Base-by-base conservation (phyloP, 2,113 vertebrate genomes). In the Serilophus lunatus region DNA sequence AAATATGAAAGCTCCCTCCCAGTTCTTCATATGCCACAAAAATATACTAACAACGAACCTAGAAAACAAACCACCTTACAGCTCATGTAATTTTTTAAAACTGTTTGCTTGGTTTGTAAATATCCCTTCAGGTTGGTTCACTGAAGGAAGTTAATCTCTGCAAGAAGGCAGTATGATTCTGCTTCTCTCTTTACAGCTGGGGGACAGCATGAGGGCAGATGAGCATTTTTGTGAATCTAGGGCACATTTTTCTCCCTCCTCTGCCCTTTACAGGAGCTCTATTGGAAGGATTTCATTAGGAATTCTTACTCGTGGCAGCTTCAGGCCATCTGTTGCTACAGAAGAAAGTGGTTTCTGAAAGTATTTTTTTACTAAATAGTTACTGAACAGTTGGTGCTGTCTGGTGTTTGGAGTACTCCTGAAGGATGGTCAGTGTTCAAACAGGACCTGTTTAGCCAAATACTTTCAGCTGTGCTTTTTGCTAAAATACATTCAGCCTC, bases 241-340 rank as follows among this genome's bases (percentile, higher is more conserved):
- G 56, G 29, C 66, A 59, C 9, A 36, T 82, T 95, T 47, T 38
- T 80, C 45, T 90, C 31, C 65, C 35, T 82, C 63, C 42, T 76
- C 50, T 93, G 57, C 59, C 75, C 63, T 85, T 87, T 80, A 31
- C 54, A 94, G 70, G 49, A 65, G 45, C 31, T 69, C 16, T 44
- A 44, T 75, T 91, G 53, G 84, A 82, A 92, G 40, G 45, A 69
- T 50, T 25, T 84, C 69, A 50, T 87, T 57, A 87, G n/a, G 33
- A 90, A 87, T 93, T 78, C 61, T 93, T 75, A 45, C n/a, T 63
- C 1, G 0, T 4, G 8, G 69, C 45, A 33, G 61, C 45, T 82
- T 92, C 65, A 49, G 68, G 49, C 77, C 92, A 93, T 94, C 80
- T 92, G 86, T 89, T 95, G 91, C 81, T 59, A 50, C 42, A 81